phyloP scores from a whole-genome alignment of 2,113 vertebrate genomes.

The Tinamus guttatus region DNA sequence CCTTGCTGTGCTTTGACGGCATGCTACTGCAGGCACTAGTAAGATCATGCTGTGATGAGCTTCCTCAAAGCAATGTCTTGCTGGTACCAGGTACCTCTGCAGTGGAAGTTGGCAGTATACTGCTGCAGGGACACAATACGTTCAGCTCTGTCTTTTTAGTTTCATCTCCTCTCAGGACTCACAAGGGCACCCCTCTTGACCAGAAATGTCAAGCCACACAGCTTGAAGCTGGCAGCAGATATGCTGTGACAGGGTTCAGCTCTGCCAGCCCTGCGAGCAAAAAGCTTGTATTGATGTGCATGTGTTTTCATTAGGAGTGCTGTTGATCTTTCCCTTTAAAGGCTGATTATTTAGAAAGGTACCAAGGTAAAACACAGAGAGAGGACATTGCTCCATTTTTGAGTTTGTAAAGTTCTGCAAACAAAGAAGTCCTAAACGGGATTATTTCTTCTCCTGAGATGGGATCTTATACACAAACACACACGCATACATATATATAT shows the following conservation, averaged over 20 bases:
- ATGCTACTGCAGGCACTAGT: conserved; percentile 46
- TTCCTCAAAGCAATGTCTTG: conserved; percentile 64
- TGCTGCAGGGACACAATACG: conserved; percentile 49
- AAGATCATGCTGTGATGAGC: conserved; percentile 58
- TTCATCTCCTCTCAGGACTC: conserved; percentile 8
- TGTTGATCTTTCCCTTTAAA: conserved; percentile 27
- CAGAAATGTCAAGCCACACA: conserved; percentile 54
- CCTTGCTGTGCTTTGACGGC: conserved; percentile 65
- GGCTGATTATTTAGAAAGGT: not conserved
- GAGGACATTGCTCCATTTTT: not conserved
- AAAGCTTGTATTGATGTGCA: conserved; percentile 9
- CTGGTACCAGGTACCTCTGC: conserved; percentile 61
- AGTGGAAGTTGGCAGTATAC: not conserved
- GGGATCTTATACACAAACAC: not conserved
- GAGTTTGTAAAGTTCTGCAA: not conserved
- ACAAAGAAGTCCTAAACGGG: not conserved
- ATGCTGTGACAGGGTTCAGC: conserved; percentile 33
- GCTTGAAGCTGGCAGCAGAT: conserved; percentile 55
- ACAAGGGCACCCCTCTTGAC: conserved; percentile 57
- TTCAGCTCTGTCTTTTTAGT: conserved; percentile 46
- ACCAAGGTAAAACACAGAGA: fast-evolving
- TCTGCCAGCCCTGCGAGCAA: conserved; percentile 30
- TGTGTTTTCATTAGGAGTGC: conserved; percentile 20
- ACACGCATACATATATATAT: no score
- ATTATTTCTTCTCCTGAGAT: not conserved